A percentile compares a stretch with the other conserved stretches of the same genome.
Conservation (phyloP, 64 coral and sea anemone species). For the Stichodactyla mertensii region DNA sequence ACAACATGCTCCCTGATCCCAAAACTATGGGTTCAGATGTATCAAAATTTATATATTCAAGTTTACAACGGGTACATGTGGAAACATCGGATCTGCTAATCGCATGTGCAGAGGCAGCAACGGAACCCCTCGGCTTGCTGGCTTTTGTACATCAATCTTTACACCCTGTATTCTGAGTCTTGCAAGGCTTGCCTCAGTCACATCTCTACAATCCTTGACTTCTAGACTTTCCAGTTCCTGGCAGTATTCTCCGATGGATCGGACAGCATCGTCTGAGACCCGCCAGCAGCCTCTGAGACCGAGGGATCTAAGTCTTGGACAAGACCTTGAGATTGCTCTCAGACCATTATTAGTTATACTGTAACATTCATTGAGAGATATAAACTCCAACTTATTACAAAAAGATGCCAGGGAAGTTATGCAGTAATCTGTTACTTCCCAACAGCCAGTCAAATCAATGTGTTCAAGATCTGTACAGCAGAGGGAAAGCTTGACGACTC, state of each 20-base stretch:
- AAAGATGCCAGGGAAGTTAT: conserved; percentile 58
- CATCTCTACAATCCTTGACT: conserved; percentile 92
- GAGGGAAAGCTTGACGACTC: conserved; percentile 52
- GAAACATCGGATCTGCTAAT: conserved; percentile 15
- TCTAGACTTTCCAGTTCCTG: conserved; percentile 31
- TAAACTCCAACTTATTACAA: conserved; percentile 44
- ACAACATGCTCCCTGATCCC: too few species aligned
- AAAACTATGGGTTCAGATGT: too few species aligned
- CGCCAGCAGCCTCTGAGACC: conserved; percentile 89
- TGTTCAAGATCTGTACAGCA: conserved; percentile 56
- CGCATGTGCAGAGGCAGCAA: conserved; percentile 3
- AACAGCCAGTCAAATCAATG: conserved; percentile 85
- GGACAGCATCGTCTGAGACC: conserved; percentile 60
- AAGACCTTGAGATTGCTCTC: conserved; percentile 41
- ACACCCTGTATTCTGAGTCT: conserved; percentile 66
- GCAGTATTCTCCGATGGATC: conserved; percentile 87
- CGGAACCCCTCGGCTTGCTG: conserved; percentile 1
- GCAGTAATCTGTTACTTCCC: conserved; percentile 77
- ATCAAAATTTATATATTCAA: conserved; percentile 24
- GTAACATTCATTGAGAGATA: conserved; percentile 83
- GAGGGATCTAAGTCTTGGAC: conserved; percentile 44
- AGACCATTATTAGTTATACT: conserved; percentile 60
- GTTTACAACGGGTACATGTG: conserved; percentile 29
- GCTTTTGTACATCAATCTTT: conserved; percentile 60
- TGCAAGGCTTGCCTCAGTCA: conserved; percentile 73